These are phyloP conservation scores for Cyanistes caeruleus DNA, from an alignment of 2,113 vertebrate species.

Conservation along the genomic window DNA sequence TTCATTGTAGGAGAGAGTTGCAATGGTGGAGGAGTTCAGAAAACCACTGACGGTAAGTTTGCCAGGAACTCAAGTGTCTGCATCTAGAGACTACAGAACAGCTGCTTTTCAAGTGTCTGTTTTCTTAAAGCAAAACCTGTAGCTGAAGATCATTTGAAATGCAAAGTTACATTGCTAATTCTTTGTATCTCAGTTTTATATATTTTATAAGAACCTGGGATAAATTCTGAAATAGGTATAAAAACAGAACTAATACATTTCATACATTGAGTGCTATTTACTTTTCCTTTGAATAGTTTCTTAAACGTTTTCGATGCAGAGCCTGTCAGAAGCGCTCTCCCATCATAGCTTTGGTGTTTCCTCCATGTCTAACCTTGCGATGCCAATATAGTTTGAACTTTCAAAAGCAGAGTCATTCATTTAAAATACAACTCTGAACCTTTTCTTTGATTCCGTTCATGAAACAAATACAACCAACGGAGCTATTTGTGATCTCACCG, in stretches of 20 bases:
- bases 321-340: slow-evolving; percentile 70
- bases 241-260: slow-evolving; percentile 66
- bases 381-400: slow-evolving; percentile 71
- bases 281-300: slow-evolving; percentile 65
- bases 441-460: slow-evolving; percentile 39
- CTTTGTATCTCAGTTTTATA: slow-evolving; percentile 85
- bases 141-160: slow-evolving; percentile 80
- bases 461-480: not conserved
- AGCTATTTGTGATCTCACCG: slow-evolving; percentile 60
- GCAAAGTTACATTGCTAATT: slow-evolving; percentile 78
- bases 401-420: slow-evolving; percentile 26
- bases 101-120: slow-evolving; percentile 77
- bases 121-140: slow-evolving; percentile 81
- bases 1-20: slow-evolving; percentile 60
- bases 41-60: slow-evolving; percentile 70
- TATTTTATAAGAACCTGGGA: slow-evolving; percentile 83
- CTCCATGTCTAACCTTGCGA: slow-evolving; percentile 72
- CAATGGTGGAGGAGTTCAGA: slow-evolving; percentile 68
- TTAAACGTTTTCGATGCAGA: slow-evolving; percentile 55
- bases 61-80: slow-evolving; percentile 71
- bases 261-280: slow-evolving; percentile 66
- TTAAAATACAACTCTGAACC: not conserved
- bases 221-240: slow-evolving; percentile 77
- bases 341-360: slow-evolving; percentile 73
- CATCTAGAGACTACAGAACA: slow-evolving; percentile 74